Conservation (phyloP, 2,113 vertebrate species). For the Copsychus sechellarum region DNA sequence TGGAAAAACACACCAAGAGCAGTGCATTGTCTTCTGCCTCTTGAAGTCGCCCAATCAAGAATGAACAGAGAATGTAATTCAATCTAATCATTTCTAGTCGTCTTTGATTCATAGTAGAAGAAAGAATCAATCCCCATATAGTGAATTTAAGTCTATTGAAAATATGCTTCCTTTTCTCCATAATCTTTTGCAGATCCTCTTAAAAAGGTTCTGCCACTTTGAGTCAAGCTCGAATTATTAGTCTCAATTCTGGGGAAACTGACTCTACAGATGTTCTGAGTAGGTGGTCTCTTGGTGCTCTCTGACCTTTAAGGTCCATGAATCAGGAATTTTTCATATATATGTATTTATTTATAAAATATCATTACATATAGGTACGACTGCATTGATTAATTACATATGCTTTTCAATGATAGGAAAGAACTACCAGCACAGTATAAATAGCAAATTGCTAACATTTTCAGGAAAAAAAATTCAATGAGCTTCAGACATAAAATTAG, state of each 20-base stretch:
- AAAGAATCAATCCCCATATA: not conserved
- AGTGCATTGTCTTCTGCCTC: not conserved
- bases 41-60: not conserved
- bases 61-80: not conserved
- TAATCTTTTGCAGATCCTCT: slow-evolving; percentile 58
- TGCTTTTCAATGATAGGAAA: not conserved
- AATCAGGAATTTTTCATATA: slow-evolving; percentile 26
- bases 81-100: not conserved
- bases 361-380: not conserved
- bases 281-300: slow-evolving; percentile 44
- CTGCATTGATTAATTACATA: slow-evolving; percentile 23
- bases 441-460: slow-evolving; percentile 35
- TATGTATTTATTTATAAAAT: slow-evolving; percentile 42
- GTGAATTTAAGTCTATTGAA: slow-evolving; percentile 25
- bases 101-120: not conserved
- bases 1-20: not conserved
- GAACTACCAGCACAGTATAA: not conserved
- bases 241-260: not conserved
- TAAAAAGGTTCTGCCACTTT: slow-evolving; percentile 28
- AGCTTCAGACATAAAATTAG: slow-evolving; percentile 20
- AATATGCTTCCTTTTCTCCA: slow-evolving; percentile 15
- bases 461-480: not conserved
- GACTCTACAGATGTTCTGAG: slow-evolving; percentile 38
- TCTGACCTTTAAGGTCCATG: slow-evolving; percentile 23
- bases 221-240: slow-evolving; percentile 39